phyloP scores from a whole-genome alignment of 2,888 invertebrate genomes.

The Lasioglossum morio region DNA sequence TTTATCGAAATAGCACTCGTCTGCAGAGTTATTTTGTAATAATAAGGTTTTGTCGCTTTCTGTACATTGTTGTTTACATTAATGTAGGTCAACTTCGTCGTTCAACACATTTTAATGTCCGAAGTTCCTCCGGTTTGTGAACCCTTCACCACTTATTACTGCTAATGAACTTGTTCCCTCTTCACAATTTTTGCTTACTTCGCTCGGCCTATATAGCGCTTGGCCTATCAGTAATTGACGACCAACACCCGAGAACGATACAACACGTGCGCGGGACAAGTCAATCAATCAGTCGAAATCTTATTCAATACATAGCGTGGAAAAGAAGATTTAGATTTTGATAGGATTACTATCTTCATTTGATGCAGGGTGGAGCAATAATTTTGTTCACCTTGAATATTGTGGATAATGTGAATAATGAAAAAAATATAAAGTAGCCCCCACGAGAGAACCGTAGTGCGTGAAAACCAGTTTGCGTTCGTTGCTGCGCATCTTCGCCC shows the following conservation, averaged over 20 bases:
- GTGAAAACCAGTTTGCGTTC: too few species aligned
- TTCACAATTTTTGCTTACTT: background rate
- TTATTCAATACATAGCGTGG: background rate
- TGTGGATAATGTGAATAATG: too few species aligned
- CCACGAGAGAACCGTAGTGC: too few species aligned
- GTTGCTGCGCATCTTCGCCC: too few species aligned
- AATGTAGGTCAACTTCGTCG: background rate
- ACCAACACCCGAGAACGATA: background rate
- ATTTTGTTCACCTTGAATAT: too few species aligned
- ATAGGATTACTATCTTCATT: background rate
- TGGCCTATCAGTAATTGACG: background rate
- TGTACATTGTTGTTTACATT: background rate
- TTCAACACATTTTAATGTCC: background rate
- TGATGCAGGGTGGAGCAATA: too few species aligned
- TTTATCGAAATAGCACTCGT: too few species aligned
- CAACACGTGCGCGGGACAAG: background rate
- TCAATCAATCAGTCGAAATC: background rate
- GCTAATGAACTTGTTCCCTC: background rate
- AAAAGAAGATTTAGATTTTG: background rate
- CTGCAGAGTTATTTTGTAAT: too few species aligned
- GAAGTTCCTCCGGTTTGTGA: background rate
- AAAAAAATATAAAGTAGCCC: too few species aligned
- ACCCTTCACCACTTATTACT: background rate
- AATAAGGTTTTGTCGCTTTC: too few species aligned
- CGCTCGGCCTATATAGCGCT: background rate